These are phyloP conservation scores for Verasper variegatus DNA, from an alignment of 2,113 vertebrate genomes.

Conservation along the genomic window DNA sequence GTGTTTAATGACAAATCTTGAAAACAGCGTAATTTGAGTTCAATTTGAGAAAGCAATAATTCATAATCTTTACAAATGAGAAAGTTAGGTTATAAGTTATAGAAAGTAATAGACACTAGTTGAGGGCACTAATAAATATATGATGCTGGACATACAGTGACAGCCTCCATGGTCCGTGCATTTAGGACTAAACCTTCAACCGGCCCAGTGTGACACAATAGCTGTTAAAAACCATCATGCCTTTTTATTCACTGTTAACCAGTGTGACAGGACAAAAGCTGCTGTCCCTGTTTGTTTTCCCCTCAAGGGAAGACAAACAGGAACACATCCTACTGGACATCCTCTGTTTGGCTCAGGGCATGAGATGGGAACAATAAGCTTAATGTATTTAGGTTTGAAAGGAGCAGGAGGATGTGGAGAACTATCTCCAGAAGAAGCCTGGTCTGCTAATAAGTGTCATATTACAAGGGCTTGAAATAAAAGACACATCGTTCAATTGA, in stretches of 20 bases:
- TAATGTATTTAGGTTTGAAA: slow-evolving; percentile 29
- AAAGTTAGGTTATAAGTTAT: too few relatives aligned
- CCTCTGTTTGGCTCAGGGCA: slow-evolving; percentile 63
- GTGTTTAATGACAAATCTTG: too few relatives aligned
- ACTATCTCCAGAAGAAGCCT: slow-evolving; percentile 19
- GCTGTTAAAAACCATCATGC: too few relatives aligned
- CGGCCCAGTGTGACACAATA: slow-evolving; percentile 43
- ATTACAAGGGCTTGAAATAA: slow-evolving; percentile 5
- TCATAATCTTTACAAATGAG: too few relatives aligned
- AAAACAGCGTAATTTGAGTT: too few relatives aligned
- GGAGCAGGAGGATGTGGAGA: slow-evolving; percentile 17
- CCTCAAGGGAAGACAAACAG: slow-evolving; percentile 56
- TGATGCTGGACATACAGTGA: slow-evolving; percentile 15
- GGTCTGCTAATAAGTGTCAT: slow-evolving; percentile 3
- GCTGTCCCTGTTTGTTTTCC: slow-evolving; percentile 65
- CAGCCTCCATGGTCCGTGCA: slow-evolving; percentile 7
- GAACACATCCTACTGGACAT: slow-evolving; percentile 77
- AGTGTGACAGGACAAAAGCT: slow-evolving; percentile 59
- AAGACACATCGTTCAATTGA: slow-evolving; percentile 5
- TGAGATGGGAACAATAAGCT: slow-evolving; percentile 61
- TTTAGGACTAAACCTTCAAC: slow-evolving; percentile 32
- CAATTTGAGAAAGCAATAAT: too few relatives aligned
- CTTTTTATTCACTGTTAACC: too few relatives aligned
- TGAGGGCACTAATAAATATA: background rate
- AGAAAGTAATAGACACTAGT: too few relatives aligned